Evolutionary conservation across 1,140 invertebrate species (phyloP).

Genomic region (Bicyclus anynana): DNA sequence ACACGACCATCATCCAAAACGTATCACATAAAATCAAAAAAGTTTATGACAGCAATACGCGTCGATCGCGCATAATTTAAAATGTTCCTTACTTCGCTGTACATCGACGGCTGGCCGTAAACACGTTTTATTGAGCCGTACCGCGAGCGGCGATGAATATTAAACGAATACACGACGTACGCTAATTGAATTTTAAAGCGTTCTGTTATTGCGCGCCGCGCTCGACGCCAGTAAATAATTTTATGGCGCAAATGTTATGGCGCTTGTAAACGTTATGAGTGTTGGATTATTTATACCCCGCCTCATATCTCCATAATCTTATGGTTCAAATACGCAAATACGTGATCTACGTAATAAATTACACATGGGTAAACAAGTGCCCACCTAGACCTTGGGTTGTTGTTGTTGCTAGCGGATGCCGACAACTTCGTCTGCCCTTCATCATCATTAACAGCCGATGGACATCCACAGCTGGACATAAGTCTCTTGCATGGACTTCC

Average conservation of each 20-base stretch:
- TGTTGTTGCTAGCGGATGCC: too few species aligned
- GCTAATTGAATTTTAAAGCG: conserved; percentile 5
- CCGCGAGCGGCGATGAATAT: conserved; percentile 4
- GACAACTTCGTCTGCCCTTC: too few species aligned
- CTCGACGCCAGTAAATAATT: not conserved
- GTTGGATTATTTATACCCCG: not conserved
- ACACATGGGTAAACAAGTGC: too few species aligned
- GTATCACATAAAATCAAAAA: not conserved
- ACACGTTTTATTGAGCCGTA: conserved; percentile 7
- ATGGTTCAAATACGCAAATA: too few species aligned
- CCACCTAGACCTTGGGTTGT: too few species aligned
- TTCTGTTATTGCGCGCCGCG: conserved; percentile 3
- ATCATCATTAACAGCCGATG: too few species aligned
- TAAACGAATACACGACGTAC: conserved; percentile 5
- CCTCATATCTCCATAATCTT: too few species aligned
- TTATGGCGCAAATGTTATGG: not conserved
- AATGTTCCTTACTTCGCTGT: not conserved
- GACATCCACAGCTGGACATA: too few species aligned
- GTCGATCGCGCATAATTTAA: not conserved
- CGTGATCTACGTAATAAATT: too few species aligned
- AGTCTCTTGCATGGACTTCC: too few species aligned
- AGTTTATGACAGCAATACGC: not conserved
- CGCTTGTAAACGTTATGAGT: not conserved
- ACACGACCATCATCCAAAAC: too few species aligned
- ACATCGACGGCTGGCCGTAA: conserved; percentile 3